Evolutionary conservation across 2,113 vertebrate genomes (phyloP).

Genomic region (Platycercus adscitus): DNA sequence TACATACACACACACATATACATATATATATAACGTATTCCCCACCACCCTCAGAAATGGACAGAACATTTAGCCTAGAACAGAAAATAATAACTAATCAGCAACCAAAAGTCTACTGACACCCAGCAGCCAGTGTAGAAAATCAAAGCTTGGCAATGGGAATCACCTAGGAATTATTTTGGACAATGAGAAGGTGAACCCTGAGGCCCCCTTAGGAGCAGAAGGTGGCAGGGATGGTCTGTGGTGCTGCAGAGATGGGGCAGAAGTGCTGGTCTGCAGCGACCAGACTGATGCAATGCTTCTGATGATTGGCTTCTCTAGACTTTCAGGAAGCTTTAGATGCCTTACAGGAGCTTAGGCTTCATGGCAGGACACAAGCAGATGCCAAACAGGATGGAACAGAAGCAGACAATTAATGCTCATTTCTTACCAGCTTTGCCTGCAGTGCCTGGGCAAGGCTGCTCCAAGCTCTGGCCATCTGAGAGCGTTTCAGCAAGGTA

Average conservation of each 20-base stretch:
- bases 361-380: neutral
- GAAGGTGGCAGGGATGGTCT: neutral
- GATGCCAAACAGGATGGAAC: neutral
- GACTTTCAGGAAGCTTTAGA: neutral
- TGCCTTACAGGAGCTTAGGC: neutral
- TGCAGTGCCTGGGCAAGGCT: rapidly evolving
- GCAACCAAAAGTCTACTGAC: neutral
- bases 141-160: neutral
- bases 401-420: neutral
- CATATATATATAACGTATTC: neutral
- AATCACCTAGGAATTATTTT: neutral
- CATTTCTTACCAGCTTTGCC: neutral
- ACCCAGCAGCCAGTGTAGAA: neutral
- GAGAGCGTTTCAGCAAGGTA: neutral
- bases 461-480: neutral
- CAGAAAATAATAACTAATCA: neutral
- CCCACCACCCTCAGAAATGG: neutral
- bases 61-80: neutral
- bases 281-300: too few relatives aligned
- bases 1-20: too few relatives aligned
- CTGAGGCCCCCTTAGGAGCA: neutral
- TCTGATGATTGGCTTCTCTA: neutral
- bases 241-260: rapidly evolving
- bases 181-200: neutral
- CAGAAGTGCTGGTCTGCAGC: neutral